Evolutionary conservation across 2,888 invertebrate genomes (phyloP), one percentile per base, ranked within the genome.

Genomic region (Rhabditoides inermis): DNA sequence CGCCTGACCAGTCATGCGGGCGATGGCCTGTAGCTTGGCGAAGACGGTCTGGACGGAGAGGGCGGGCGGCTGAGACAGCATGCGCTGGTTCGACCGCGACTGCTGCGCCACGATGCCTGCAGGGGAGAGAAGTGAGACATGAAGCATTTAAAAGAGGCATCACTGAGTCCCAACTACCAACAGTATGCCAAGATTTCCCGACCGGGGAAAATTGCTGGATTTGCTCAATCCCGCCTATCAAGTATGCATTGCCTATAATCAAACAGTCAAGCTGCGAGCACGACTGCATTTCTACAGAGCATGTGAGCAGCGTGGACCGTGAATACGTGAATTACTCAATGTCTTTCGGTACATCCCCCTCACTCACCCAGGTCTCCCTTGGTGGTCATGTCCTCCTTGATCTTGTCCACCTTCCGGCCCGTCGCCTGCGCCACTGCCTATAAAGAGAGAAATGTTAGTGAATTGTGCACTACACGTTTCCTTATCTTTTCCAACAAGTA

Each of bases 291-390:
- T n/a, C n/a, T n/a, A n/a, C n/a, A n/a, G n/a, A n/a, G n/a, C n/a
- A n/a, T n/a, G n/a, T n/a, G n/a, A n/a, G n/a, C n/a, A n/a, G n/a
- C n/a, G n/a, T n/a, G n/a, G n/a, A n/a, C n/a, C n/a, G n/a, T n/a
- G n/a, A n/a, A n/a, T n/a, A n/a, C n/a, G n/a, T n/a, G n/a, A n/a
- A n/a, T n/a, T n/a, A n/a, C n/a, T 6, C 23, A 42, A 12, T 10
- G 22, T 7, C 25, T 15, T 26, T 15, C 6, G 26, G n/a, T 25
- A 42, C 25, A 55, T 28, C 42, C 35, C 44, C 23, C 12, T 40
- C 23, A 42, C 12, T 85, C 80, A 4, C 94, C 95, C 52, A 98
- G 81, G 81, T 95, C 98, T 0, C 95, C 94, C 47, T 83, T 83
- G 51, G 80, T 79, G 57, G 83, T 83, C 1, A 83, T 82, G 65